Conservation (phyloP, 2,113 vertebrate genomes). For the Chascanopsetta lugubris region DNA sequence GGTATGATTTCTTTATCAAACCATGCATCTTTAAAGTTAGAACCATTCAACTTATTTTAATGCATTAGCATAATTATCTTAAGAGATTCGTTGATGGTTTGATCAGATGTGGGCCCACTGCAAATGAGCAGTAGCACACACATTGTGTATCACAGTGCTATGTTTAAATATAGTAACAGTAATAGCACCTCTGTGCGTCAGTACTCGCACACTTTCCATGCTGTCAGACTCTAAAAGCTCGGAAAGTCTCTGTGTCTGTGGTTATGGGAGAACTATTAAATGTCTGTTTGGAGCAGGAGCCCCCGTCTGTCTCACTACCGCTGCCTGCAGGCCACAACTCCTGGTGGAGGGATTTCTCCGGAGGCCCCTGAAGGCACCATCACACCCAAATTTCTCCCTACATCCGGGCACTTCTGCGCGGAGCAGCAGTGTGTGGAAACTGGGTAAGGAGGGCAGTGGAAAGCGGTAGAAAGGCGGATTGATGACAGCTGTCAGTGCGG, state of each 20-base stretch:
- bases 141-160: neutral
- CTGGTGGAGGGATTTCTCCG: neutral
- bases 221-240: constrained; percentile 13
- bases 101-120: neutral
- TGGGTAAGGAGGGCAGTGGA: constrained; percentile 52
- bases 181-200: constrained; percentile 1
- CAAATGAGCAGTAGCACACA: neutral
- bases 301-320: neutral
- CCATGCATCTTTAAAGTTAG: neutral
- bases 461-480: constrained; percentile 57
- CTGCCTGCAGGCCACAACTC: neutral
- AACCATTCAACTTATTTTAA: neutral
- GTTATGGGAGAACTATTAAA: neutral
- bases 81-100: neutral
- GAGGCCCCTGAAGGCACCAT: constrained; percentile 57
- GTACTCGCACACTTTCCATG: constrained; percentile 17
- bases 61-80: neutral
- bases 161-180: neutral
- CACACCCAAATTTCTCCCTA: constrained; percentile 63
- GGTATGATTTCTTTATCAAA: too few species aligned
- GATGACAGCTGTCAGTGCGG: constrained; percentile 80
- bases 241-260: constrained; percentile 2
- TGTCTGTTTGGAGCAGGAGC: constrained; percentile 21
- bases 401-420: constrained; percentile 68
- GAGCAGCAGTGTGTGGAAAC: constrained; percentile 56